Evolutionary conservation across 2,113 vertebrate genomes (phyloP).

Genomic region (Barbus barbus): DNA sequence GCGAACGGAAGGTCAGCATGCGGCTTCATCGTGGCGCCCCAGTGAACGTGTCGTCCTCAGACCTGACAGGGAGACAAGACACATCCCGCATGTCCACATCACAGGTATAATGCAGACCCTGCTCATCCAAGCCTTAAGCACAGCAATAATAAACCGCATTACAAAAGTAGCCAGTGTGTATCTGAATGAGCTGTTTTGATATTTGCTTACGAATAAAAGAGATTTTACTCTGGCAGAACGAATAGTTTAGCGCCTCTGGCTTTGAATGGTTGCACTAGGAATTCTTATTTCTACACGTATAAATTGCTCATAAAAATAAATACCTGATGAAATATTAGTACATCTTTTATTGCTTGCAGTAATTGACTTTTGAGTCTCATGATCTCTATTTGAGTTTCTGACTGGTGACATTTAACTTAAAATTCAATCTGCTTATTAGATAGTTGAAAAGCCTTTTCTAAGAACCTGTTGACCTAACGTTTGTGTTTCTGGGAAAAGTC

Average conservation of each 20-base stretch:
- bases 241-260: neutral
- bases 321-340: neutral
- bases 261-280: neutral
- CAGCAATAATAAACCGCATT: neutral
- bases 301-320: neutral
- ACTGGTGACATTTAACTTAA: neutral
- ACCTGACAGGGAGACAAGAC: slow-evolving; percentile 92
- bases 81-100: slow-evolving; percentile 97
- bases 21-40: slow-evolving; percentile 90
- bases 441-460: neutral
- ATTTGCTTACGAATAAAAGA: neutral
- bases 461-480: neutral
- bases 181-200: neutral
- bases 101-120: slow-evolving; percentile 78
- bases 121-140: neutral
- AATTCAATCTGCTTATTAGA: too few relatives aligned
- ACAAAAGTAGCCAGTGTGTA: neutral
- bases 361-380: neutral
- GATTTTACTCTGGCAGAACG: neutral
- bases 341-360: neutral
- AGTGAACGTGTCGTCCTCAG: slow-evolving; percentile 91
- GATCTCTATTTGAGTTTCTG: neutral
- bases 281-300: neutral
- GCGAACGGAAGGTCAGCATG: slow-evolving; percentile 96
- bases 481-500: neutral